These are phyloP conservation scores for Moxostoma hubbsi DNA, from an alignment of 2,797 vertebrate genomes.

Conservation along the genomic window DNA sequence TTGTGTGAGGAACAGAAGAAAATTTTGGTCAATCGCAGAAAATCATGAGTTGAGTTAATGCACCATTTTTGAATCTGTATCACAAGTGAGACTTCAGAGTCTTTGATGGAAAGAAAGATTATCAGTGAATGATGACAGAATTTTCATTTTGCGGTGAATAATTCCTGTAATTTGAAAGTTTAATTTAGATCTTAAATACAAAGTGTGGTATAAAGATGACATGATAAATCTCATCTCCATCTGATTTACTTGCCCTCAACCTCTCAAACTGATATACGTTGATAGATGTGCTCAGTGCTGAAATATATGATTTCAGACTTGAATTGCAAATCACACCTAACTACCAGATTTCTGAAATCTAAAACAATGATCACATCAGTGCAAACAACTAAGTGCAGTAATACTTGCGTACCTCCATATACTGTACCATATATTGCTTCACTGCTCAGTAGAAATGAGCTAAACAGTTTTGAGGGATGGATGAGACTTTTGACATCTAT, in stretches of 20 bases:
- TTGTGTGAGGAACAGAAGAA: too few relatives aligned
- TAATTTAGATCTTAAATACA: neutral
- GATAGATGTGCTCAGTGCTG: neutral
- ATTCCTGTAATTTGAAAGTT: too few relatives aligned
- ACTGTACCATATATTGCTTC: neutral
- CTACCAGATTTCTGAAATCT: neutral
- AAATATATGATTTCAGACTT: neutral
- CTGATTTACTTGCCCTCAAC: neutral
- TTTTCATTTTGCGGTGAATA: too few relatives aligned
- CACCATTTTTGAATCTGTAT: too few relatives aligned
- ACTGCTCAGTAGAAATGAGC: neutral
- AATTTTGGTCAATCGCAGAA: too few relatives aligned
- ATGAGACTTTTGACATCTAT: neutral
- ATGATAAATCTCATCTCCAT: neutral
- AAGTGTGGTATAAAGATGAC: neutral
- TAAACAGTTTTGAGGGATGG: neutral
- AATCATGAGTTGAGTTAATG: too few relatives aligned
- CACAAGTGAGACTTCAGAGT: too few relatives aligned
- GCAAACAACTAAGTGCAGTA: neutral
- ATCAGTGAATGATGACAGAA: too few relatives aligned
- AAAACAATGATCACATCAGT: conserved; percentile 7
- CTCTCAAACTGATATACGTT: neutral
- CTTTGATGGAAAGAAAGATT: too few relatives aligned
- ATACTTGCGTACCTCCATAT: neutral
- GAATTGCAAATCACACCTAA: neutral